Conservation (phyloP, 2,113 vertebrate species). For the Panthera leo region DNA sequence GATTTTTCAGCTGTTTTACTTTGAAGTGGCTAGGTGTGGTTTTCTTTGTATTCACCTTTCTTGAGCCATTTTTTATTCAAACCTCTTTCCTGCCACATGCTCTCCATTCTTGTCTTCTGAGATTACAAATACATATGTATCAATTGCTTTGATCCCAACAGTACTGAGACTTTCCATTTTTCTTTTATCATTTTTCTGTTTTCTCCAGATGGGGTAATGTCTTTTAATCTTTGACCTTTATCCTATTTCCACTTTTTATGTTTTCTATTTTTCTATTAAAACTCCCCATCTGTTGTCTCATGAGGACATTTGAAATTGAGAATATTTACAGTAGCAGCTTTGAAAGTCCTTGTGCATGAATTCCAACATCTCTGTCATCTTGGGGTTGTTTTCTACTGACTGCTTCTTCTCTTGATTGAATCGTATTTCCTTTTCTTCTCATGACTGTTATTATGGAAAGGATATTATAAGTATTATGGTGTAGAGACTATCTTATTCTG, state of each 20-base stretch:
- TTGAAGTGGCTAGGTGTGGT: not conserved
- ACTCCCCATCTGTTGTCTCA: not conserved
- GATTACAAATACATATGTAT: not conserved
- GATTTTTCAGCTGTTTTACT: not conserved
- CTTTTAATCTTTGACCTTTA: not conserved
- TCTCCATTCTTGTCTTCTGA: not conserved
- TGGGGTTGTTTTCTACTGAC: not conserved
- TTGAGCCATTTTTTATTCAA: not conserved
- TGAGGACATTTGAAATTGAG: not conserved
- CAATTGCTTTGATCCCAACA: not conserved
- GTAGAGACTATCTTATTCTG: not conserved
- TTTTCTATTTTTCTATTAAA: constrained; percentile 41
- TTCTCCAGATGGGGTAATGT: not conserved
- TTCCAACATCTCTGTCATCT: not conserved
- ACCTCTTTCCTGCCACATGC: not conserved
- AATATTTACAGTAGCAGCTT: not conserved
- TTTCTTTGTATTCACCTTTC: not conserved
- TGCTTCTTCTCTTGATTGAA: constrained; percentile 40
- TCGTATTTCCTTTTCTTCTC: not conserved
- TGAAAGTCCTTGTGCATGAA: not conserved
- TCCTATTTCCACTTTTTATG: not conserved
- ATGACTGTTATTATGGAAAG: not conserved
- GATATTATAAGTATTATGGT: not conserved
- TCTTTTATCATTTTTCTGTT: constrained; percentile 3
- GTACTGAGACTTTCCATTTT: not conserved